Evolutionary conservation across 2,113 vertebrate species (phyloP).

Genomic region (Oceanites oceanicus): DNA sequence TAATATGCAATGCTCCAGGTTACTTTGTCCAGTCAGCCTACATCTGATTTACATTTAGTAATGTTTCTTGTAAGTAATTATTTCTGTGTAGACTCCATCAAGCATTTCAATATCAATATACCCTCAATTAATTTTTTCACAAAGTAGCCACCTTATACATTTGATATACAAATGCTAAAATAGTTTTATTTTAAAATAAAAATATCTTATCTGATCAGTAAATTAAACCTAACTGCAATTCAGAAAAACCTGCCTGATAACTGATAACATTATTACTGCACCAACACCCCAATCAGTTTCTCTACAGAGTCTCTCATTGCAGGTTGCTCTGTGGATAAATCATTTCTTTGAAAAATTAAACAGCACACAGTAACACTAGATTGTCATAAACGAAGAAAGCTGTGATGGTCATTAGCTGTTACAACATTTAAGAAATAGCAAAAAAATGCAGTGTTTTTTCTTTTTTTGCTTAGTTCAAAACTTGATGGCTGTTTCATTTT

Average conservation of each 20-base stretch:
- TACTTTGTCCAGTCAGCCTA: background rate
- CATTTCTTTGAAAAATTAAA: background rate
- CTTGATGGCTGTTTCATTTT: rapidly evolving
- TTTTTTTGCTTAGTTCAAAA: background rate
- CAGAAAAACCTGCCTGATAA: background rate
- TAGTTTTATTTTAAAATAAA: background rate
- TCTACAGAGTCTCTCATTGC: background rate
- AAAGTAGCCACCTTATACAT: background rate
- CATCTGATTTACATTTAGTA: background rate
- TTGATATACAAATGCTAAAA: background rate
- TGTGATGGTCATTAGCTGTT: background rate
- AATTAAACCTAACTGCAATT: background rate
- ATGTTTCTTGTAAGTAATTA: background rate
- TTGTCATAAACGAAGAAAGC: background rate
- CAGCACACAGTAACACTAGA: background rate
- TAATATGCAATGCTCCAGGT: background rate
- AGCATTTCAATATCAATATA: background rate
- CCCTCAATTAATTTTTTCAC: background rate
- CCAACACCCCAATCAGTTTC: background rate
- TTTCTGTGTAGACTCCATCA: background rate
- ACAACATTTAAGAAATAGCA: background rate
- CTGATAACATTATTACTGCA: background rate
- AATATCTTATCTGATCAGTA: background rate
- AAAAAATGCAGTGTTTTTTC: background rate
- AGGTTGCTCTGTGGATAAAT: background rate